Evolutionary conservation across 2,797 vertebrate genomes (phyloP).

Genomic region (Pempheris klunzingeri): DNA sequence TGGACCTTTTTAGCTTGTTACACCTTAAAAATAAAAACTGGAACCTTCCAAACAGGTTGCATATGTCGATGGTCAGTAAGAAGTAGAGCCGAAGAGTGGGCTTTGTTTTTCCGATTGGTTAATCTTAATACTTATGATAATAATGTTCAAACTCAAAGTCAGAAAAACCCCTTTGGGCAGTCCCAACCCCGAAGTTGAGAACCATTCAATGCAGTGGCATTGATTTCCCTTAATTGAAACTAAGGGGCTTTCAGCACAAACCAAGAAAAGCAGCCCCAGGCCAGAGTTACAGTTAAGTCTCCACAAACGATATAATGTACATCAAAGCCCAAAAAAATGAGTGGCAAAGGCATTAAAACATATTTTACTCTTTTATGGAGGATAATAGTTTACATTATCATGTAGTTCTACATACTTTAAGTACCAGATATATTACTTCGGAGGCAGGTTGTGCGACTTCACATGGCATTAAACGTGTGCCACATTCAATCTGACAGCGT

Average conservation of each 20-base stretch:
- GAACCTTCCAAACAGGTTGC: neutral
- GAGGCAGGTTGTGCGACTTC: neutral
- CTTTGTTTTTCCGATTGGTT: neutral
- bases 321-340: neutral
- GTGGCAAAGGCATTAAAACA: neutral
- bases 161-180: neutral
- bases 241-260: neutral
- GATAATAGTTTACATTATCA: neutral
- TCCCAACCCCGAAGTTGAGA: neutral
- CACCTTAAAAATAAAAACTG: neutral
- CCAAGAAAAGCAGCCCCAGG: too few relatives aligned
- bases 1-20: too few relatives aligned
- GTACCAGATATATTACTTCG: neutral
- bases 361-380: slow-evolving; percentile 1
- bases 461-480: slow-evolving; percentile 10
- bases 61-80: neutral
- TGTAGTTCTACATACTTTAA: neutral
- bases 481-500: slow-evolving; percentile 6
- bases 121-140: neutral
- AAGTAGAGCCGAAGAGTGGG: neutral
- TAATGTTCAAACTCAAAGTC: too few relatives aligned
- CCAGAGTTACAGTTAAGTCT: too few relatives aligned
- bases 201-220: neutral
- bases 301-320: too few relatives aligned
- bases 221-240: neutral